Evolutionary conservation across 2,113 vertebrate species (phyloP).

Genomic region (Cavia porcellus): DNA sequence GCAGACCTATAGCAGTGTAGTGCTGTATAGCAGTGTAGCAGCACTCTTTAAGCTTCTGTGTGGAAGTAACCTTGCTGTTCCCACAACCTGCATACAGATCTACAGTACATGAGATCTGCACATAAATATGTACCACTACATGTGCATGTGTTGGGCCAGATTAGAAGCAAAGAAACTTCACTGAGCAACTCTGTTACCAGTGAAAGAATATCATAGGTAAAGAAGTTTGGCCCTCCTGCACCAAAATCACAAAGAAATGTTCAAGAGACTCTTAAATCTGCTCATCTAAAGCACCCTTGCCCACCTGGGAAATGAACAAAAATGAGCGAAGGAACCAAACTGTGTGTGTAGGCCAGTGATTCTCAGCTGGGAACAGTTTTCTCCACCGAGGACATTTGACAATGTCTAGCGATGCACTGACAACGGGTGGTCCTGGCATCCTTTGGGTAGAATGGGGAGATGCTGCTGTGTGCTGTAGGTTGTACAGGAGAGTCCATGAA

Average conservation of each 20-base stretch:
- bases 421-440: too few species aligned
- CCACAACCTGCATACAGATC: neutral
- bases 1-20: too few species aligned
- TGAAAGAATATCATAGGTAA: neutral
- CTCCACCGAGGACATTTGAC: neutral
- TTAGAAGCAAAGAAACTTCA: neutral
- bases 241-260: neutral
- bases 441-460: neutral
- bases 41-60: neutral
- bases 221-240: neutral
- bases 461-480: neutral
- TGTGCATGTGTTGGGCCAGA: neutral
- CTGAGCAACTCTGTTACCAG: neutral
- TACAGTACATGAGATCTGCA: neutral
- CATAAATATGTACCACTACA: too few species aligned
- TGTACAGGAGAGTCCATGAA: neutral
- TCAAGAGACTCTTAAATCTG: neutral
- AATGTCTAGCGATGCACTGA: neutral
- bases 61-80: neutral
- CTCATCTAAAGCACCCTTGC: neutral
- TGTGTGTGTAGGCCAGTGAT: neutral
- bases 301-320: neutral
- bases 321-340: neutral
- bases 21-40: too few species aligned
- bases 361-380: neutral